Evolutionary conservation across 2,797 vertebrate genomes (phyloP), one percentile per base, ranked within the genome.

Genomic region (Myotis pilosus): DNA sequence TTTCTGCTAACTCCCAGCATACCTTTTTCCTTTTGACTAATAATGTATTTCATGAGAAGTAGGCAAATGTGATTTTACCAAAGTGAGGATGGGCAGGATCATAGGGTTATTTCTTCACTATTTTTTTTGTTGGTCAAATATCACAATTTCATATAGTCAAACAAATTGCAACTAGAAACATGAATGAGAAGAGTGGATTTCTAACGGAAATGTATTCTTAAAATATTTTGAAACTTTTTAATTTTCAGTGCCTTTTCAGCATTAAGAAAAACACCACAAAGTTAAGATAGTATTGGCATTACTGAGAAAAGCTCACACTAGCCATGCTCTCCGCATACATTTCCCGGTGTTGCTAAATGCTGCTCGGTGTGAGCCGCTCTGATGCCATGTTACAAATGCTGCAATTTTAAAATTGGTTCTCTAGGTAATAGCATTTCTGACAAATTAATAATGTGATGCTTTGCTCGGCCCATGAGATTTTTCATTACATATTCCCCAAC

Each of bases 381-480:
- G 38, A 62, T 78, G 79, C 72, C 51, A 28, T 9, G 19, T 93
- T 80, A 93, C 20, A 87, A 60, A 91, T 53, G 47, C 60, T 60
- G 83, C 74, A 47, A 47, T 83, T 96, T 87, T 76, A 72, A 92
- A 94, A 49, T 44, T 3, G 17, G 33, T 89, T 95, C 89, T 96
- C 95, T 69, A 87, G 89, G 87, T 95, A 95, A 96, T 82, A 95
- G 51, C 78, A 66, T 95, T 83, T 95, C 89, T 96, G 96, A 95
- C 88, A 95, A 96, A 96, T 94, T 97, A 96, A 96, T 94, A 97
- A 91, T 60, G 57, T 81, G 92, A 91, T 87, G 69, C 75, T 89
- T 95, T 94, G 33, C 78, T 62, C 33, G 2, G 87, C 92, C 94
- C 94, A 92, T 81, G 93, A 95, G 94, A 80, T 92, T 95, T 97